Evolutionary conservation across 2,888 invertebrate genomes (phyloP).

Genomic region (Amphipoea lucens): DNA sequence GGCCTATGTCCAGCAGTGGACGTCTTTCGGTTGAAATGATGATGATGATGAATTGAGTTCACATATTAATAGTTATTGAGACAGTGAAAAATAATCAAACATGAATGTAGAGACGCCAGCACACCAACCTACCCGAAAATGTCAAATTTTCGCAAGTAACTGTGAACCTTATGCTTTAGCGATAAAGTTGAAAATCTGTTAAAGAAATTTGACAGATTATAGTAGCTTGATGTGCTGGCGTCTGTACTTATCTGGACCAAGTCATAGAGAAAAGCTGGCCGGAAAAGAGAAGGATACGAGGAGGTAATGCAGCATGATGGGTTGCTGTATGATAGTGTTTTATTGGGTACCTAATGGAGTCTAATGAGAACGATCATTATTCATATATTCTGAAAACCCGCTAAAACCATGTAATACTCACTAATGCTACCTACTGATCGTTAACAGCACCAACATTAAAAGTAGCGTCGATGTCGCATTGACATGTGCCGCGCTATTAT

Average conservation of each 20-base stretch:
- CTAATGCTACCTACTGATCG: slow-evolving; percentile 24
- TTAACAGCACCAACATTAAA: slow-evolving; percentile 36
- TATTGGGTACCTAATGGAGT: background rate
- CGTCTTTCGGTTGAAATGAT: background rate
- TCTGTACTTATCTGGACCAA: background rate
- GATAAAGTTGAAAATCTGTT: too few relatives aligned
- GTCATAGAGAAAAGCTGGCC: background rate
- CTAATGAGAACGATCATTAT: background rate
- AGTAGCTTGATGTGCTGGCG: too few relatives aligned
- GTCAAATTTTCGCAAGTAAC: too few relatives aligned
- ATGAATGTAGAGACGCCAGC: too few relatives aligned
- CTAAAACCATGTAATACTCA: background rate
- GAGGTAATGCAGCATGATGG: background rate
- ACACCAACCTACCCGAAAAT: too few relatives aligned
- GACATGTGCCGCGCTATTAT: slow-evolving; percentile 24
- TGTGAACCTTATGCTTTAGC: too few relatives aligned
- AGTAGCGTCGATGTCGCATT: slow-evolving; percentile 23
- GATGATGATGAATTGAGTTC: too few relatives aligned
- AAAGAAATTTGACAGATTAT: too few relatives aligned
- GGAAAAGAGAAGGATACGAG: background rate
- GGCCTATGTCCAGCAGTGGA: too few relatives aligned
- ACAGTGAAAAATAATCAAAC: background rate
- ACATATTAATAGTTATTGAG: background rate
- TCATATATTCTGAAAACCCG: background rate
- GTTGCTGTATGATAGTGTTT: background rate